phyloP scores from a whole-genome alignment of 2,797 vertebrate genomes.

The Paguma larvata region DNA sequence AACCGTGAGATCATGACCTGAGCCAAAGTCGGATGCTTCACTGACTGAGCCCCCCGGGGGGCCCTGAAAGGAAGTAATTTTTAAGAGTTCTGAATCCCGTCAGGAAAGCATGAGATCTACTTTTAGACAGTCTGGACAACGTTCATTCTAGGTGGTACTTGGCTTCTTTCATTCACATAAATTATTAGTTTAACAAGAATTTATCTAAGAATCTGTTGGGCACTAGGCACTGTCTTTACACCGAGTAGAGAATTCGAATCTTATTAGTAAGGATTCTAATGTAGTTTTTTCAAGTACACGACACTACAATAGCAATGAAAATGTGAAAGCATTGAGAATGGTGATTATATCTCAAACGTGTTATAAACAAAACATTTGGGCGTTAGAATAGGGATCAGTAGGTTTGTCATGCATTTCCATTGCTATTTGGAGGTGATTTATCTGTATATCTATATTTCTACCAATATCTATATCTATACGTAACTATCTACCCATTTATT shows the following conservation, averaged over 20 bases:
- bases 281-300: slow-evolving; percentile 4
- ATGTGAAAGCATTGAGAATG: not conserved
- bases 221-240: not conserved
- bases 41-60: too few species aligned
- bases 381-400: not conserved
- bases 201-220: not conserved
- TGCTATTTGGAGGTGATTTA: not conserved
- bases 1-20: too few species aligned
- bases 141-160: not conserved
- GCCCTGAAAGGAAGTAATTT: not conserved
- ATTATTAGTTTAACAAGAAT: not conserved
- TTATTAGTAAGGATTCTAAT: not conserved
- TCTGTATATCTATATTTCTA: not conserved
- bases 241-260: not conserved
- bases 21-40: too few species aligned
- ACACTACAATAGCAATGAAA: not conserved
- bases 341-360: not conserved
- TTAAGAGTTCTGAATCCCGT: not conserved
- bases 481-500: not conserved
- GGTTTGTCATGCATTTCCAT: not conserved
- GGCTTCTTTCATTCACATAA: not conserved
- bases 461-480: not conserved
- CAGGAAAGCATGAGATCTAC: not conserved
- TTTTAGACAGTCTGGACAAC: not conserved
- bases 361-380: not conserved